Percentiles rank a stretch among this genome's conserved stretches.
Conservation (phyloP, 2,113 vertebrate species). For the Varanus komodoensis region DNA sequence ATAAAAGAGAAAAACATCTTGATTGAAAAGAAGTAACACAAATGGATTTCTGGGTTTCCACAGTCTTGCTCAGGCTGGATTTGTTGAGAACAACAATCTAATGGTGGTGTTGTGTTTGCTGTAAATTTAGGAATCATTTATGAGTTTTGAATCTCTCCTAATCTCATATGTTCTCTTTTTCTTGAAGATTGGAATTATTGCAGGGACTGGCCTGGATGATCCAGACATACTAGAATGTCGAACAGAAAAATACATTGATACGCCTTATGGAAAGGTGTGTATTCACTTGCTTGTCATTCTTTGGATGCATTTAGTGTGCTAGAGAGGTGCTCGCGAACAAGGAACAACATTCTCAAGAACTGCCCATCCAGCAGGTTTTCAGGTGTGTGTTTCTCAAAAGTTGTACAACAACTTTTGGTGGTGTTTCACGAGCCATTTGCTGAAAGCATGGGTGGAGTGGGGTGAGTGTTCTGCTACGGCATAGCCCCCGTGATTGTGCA, state of each 20-base stretch:
- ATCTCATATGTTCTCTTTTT: constrained; percentile 39
- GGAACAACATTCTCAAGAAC: background rate
- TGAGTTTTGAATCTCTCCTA: constrained; percentile 8
- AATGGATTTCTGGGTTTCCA: background rate
- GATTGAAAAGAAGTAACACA: too few species aligned
- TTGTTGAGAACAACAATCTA: background rate
- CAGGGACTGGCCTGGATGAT: constrained; percentile 95
- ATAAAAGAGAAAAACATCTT: too few species aligned
- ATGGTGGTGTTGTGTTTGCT: background rate
- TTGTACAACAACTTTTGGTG: background rate
- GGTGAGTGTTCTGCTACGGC: background rate
- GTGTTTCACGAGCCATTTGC: background rate
- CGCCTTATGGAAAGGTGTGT: constrained; percentile 94
- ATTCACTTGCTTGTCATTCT: background rate
- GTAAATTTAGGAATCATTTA: background rate
- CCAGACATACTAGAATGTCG: constrained; percentile 95
- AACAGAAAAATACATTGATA: constrained; percentile 92
- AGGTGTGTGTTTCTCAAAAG: background rate
- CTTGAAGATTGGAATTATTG: constrained; percentile 93
- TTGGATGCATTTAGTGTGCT: background rate
- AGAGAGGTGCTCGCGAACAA: background rate
- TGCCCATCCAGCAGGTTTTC: background rate
- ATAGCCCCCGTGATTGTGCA: background rate
- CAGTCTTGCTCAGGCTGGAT: background rate
- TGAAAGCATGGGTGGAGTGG: background rate